These are phyloP conservation scores for Charadrius vociferus DNA, from an alignment of 2,113 vertebrate genomes.

Conservation along the genomic window DNA sequence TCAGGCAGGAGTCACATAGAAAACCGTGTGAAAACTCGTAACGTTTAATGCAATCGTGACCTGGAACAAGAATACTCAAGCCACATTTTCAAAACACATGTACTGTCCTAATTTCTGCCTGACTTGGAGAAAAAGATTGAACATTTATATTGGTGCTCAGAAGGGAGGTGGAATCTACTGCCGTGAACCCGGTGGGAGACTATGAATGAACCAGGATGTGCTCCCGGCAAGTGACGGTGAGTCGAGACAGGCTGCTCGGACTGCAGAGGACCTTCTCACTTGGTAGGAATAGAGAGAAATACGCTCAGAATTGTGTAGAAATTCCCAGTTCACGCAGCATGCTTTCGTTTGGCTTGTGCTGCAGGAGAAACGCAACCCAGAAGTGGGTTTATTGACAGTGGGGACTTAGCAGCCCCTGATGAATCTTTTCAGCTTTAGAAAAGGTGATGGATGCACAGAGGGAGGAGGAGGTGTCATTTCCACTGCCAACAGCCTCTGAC, in stretches of 20 bases:
- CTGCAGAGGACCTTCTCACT: background rate
- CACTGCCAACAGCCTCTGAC: background rate
- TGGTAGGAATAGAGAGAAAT: background rate
- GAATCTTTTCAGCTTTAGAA: background rate
- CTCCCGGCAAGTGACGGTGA: background rate
- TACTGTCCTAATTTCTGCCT: background rate
- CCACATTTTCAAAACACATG: background rate
- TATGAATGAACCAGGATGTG: fast-evolving
- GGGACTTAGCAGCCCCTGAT: background rate
- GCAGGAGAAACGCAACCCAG: background rate
- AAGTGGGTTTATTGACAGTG: background rate
- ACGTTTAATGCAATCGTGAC: background rate
- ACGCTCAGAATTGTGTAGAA: background rate
- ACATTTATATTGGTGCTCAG: background rate
- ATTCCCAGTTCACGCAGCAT: background rate
- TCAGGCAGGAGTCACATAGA: background rate
- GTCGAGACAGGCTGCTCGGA: background rate
- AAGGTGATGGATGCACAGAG: background rate
- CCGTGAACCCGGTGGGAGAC: background rate
- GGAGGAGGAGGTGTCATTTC: background rate
- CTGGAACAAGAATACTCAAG: too few relatives aligned
- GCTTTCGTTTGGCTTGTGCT: background rate
- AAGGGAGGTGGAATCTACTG: background rate
- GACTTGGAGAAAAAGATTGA: background rate
- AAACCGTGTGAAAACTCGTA: background rate